phyloP scores from a whole-genome alignment of 2,888 invertebrate species.

The Drosophila phalerata region DNA sequence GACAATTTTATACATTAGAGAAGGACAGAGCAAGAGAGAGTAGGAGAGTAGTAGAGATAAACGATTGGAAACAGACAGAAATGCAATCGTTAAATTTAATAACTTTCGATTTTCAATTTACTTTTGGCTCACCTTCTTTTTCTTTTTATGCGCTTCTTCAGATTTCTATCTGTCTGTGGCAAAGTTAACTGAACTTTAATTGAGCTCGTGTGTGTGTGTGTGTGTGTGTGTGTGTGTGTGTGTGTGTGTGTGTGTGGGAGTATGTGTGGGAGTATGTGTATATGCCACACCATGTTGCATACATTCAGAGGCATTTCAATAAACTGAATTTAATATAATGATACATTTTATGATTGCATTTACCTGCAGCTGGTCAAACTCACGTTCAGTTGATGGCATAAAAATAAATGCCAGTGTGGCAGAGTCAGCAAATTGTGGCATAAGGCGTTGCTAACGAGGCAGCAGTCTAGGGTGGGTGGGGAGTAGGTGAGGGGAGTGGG shows the following conservation, averaged over 20 bases:
- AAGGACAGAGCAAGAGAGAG: conserved; percentile 10
- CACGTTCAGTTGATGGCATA: conserved; percentile 56
- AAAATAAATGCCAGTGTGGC: conserved; percentile 48
- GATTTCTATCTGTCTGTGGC: conserved; percentile 19
- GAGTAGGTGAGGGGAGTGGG: too few species aligned
- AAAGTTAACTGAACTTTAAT: conserved; percentile 61
- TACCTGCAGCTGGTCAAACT: conserved; percentile 75
- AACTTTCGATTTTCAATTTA: conserved; percentile 84
- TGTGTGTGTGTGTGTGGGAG: conserved; percentile 8
- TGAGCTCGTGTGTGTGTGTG: conserved; percentile 26
- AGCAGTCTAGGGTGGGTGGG: conserved; percentile 6
- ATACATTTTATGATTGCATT: conserved; percentile 80
- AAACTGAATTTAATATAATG: conserved; percentile 69
- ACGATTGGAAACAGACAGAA: conserved; percentile 9
- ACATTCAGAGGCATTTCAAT: conserved; percentile 38
- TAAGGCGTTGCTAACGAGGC: conserved; percentile 61
- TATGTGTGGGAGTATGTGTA: not conserved
- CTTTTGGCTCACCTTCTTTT: conserved; percentile 34
- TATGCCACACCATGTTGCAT: conserved; percentile 44
- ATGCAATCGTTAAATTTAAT: conserved; percentile 76
- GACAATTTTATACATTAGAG: conserved; percentile 47
- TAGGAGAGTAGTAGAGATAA: not conserved
- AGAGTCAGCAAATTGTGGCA: conserved; percentile 73
- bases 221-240: not conserved
- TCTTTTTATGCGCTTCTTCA: conserved; percentile 1